These are phyloP conservation scores for Ficedula albicollis DNA, from an alignment of 2,797 vertebrate species.

Conservation along the genomic window DNA sequence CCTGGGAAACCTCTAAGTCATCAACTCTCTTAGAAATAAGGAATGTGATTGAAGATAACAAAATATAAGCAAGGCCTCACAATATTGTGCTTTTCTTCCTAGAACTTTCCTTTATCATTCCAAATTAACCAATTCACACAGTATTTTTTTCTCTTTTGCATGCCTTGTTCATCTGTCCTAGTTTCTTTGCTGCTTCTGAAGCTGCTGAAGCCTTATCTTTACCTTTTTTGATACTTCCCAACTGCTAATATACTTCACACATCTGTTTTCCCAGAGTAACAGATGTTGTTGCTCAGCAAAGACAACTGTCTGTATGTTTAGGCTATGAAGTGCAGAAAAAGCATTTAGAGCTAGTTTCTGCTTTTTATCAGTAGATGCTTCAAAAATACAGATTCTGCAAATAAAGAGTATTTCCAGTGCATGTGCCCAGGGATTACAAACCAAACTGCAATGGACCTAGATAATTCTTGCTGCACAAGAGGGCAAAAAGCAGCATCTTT, in stretches of 20 bases:
- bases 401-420: not conserved
- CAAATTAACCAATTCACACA: not conserved
- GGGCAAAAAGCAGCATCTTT: not conserved
- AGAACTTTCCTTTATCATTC: not conserved
- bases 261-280: not conserved
- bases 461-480: not conserved
- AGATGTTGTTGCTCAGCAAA: not conserved
- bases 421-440: not conserved
- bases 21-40: not conserved
- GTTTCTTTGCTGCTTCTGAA: not conserved
- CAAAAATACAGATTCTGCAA: not conserved
- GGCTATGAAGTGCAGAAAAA: constrained; percentile 1
- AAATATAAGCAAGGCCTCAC: not conserved
- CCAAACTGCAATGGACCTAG: not conserved
- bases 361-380: constrained; percentile 3
- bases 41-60: not conserved
- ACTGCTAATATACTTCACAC: not conserved
- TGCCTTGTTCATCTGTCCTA: not conserved
- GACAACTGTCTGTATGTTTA: constrained; percentile 9
- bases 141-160: not conserved
- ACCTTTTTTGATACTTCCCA: not conserved
- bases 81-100: not conserved
- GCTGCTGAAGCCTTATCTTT: not conserved
- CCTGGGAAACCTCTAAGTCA: not conserved
- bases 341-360: constrained; percentile 1